Base-by-base conservation (phyloP, 2,888 invertebrate species). In the Hirtodrosophila cameraria region DNA sequence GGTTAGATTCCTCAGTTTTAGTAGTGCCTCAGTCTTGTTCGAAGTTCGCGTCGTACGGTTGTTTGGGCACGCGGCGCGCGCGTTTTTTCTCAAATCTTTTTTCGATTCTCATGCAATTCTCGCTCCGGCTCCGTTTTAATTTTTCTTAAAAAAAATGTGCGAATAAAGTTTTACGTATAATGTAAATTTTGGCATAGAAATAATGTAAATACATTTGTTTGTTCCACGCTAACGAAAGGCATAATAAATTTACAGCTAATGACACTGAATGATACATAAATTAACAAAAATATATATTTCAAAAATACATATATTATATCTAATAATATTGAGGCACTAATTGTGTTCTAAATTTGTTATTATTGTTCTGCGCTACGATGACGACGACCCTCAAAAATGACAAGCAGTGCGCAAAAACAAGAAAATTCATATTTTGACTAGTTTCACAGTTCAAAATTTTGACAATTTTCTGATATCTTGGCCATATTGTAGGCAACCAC, bases 1-100 rank as follows among this genome's bases (percentile, higher is more conserved):
- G 46, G 27, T 43, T 46, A 28, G 49, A 39, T 41, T 68, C 30
- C 16, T 38, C 23, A 8, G 9, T 45, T n/a, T n/a, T n/a, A n/a
- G n/a, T n/a, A n/a, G n/a, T 13, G 15, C 9, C 42, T 80, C 68
- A 81, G 80, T 85, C 85, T 85, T 81, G 80, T 81, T 85, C 80
- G 83, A 82, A 82, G 76, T 82, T 79, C 68, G 80, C 85, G 85
- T 85, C 85, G 80, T 75, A 71, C 86, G 80, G 82, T 84, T 80
- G 82, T 75, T n/a, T 70, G 46, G 71, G 64, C 62, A 79, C 57
- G 86, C 80, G 85, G 83, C 71, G 75, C 59, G 76, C 75, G 75
- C 62, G 60, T 63, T 50, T 57, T 36, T 38, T 16, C 12, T n/a
- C 33, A n/a, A 57, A 23, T 15, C 30, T 39, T 41, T 41, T 35